Evolutionary conservation across 1,140 invertebrate genomes (phyloP).

Genomic region (Vanessa tameamea): DNA sequence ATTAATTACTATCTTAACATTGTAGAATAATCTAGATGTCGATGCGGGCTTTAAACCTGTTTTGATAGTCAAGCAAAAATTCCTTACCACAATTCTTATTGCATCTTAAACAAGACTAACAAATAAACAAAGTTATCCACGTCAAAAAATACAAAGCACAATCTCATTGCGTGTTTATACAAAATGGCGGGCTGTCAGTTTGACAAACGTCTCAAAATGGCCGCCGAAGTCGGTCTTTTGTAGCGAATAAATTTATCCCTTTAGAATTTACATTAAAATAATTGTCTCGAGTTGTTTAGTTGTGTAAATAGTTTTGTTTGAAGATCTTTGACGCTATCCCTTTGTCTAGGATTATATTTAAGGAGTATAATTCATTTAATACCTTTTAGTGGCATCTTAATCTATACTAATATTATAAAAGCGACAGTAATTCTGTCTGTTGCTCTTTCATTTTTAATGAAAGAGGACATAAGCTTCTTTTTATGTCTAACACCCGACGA

Average conservation of each 20-base stretch:
- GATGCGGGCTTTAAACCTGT: no score
- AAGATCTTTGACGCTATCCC: neutral
- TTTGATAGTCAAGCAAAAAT: no score
- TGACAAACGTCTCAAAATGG: neutral
- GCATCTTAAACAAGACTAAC: no score
- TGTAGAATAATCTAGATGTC: no score
- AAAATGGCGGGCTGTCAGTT: constrained; percentile 11
- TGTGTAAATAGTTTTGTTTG: neutral
- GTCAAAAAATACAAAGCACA: neutral
- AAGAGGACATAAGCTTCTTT: no score
- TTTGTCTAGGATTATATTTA: neutral
- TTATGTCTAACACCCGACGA: no score
- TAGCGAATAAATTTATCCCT: neutral
- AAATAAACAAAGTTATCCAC: no score
- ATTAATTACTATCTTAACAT: no score
- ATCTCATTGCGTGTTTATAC: neutral
- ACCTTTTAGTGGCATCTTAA: neutral
- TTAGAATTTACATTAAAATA: constrained; percentile 13
- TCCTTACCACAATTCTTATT: no score
- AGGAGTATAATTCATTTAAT: neutral
- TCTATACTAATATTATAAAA: neutral
- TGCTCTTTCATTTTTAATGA: no score
- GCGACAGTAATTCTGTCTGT: no score
- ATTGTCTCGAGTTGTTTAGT: neutral
- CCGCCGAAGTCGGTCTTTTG: neutral